These are phyloP conservation scores for Meloe dianella DNA, from an alignment of 2,888 invertebrate genomes.

Conservation along the genomic window DNA sequence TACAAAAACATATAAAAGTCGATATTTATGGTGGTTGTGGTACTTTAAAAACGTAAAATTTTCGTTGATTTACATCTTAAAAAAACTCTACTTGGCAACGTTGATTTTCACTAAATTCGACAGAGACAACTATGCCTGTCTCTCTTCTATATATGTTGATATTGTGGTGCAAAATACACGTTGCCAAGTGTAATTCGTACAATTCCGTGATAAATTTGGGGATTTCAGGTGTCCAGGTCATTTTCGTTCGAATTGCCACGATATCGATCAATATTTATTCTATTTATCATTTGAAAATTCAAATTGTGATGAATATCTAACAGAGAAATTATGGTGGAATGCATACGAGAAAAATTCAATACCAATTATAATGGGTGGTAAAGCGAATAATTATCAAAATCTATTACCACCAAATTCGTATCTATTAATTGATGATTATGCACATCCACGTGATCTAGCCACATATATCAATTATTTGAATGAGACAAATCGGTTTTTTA, in stretches of 20 bases:
- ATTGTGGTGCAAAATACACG: not conserved
- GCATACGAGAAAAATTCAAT: constrained; percentile 68
- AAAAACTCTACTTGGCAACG: not conserved
- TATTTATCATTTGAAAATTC: constrained; percentile 75
- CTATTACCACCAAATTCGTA: constrained; percentile 70
- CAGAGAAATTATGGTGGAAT: constrained; percentile 74
- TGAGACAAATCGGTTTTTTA: constrained; percentile 55
- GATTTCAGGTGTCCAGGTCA: constrained; percentile 69
- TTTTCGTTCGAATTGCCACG: constrained; percentile 65
- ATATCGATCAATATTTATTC: constrained; percentile 67
- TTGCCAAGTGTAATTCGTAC: not conserved
- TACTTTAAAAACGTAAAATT: constrained; percentile 46
- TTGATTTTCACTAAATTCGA: not conserved
- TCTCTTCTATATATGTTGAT: constrained; percentile 9
- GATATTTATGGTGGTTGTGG: constrained; percentile 67
- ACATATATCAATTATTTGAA: constrained; percentile 62
- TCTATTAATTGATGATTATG: constrained; percentile 66
- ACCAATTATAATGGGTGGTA: constrained; percentile 71
- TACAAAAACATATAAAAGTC: constrained; percentile 66
- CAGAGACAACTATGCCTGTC: too few species aligned
- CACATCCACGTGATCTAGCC: constrained; percentile 62
- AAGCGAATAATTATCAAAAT: constrained; percentile 56
- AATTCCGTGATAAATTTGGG: not conserved
- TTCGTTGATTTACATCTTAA: not conserved
- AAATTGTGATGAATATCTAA: constrained; percentile 72